Base-by-base conservation (phyloP, 1,140 invertebrate genomes). In the Trichonephila inaurata region DNA sequence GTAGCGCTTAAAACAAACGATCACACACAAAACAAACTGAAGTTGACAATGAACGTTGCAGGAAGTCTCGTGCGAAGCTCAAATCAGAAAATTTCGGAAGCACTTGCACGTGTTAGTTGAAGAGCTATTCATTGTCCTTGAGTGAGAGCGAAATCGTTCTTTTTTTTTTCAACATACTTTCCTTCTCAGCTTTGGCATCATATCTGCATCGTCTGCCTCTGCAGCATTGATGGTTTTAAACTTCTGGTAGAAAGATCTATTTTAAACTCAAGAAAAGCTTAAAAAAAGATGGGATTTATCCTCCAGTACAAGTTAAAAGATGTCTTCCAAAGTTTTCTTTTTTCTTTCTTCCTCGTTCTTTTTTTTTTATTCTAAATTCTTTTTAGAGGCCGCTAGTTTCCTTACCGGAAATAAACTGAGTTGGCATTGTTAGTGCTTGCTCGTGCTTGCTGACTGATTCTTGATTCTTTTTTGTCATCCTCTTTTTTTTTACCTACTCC, bases 391-490 rank as follows among this genome's bases (percentile, higher is more conserved):
- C 44, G 40, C 88, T 51, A 60, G 64, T 66, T 88, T 72, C 66
- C n/a, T 82, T 91, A 82, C 89, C 77, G 89, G 89, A 91, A 91
- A 91, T 91, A 91, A n/a, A 91, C 87, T 28, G 44, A 21, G 51
- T 82, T 62, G 72, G 89, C 58, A 91, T 91, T 91, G 89, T 91
- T 33, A n/a, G 28, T 91, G 44, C 69, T n/a, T n/a, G n/a, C n/a
- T n/a, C n/a, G n/a, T n/a, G n/a, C n/a, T 72, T 77, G 24, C 88
- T 89, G 62, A 58, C 24, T 62, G n/a, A 40, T 18, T 14, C 16
- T 28, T 40, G 40, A 44, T 64, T 72, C 18, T 64, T 87, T 87
- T 28, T 28, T 28, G 28, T 28, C 28, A 28, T 28, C 28, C 0
- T n/a, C n/a, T n/a, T 64, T 58, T 62, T 33, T 58, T 24, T 33